phyloP scores from a whole-genome alignment of 2,113 vertebrate genomes.

The Scortum barcoo region DNA sequence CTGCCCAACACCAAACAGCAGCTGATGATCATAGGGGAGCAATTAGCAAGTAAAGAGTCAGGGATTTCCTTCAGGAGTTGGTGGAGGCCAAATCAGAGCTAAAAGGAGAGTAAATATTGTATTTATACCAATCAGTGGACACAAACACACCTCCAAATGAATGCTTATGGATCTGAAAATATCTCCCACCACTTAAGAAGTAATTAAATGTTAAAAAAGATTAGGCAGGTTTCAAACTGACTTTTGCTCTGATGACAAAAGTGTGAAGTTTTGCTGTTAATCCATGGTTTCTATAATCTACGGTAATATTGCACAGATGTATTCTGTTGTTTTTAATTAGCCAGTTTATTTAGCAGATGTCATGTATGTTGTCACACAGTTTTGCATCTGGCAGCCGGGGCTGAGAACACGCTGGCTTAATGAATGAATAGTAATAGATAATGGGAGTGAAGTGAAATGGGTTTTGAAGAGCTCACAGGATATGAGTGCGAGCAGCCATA shows the following conservation, averaged over 20 bases:
- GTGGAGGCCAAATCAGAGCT: no score
- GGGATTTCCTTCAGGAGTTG: no score
- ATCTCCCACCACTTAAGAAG: not conserved
- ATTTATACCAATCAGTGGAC: not conserved
- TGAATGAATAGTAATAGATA: slow-evolving; percentile 42
- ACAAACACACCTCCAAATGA: not conserved
- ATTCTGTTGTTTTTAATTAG: slow-evolving; percentile 35
- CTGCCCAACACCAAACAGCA: not conserved
- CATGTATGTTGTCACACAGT: slow-evolving; percentile 22
- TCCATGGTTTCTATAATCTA: slow-evolving; percentile 21
- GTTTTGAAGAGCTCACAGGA: slow-evolving; percentile 7
- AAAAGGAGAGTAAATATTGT: not conserved
- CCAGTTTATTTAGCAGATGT: slow-evolving; percentile 57
- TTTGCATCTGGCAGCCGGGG: slow-evolving; percentile 28
- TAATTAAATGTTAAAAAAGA: not conserved
- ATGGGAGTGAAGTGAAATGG: slow-evolving; percentile 34
- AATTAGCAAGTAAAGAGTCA: not conserved
- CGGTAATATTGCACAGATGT: slow-evolving; percentile 31
- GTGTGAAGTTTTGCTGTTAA: slow-evolving; percentile 1
- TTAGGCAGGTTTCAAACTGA: not conserved
- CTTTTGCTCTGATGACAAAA: not conserved
- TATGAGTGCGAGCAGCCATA: not conserved
- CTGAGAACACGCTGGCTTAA: slow-evolving; percentile 15
- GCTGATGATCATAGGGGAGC: not conserved
- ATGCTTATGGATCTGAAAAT: not conserved